These are phyloP conservation scores for Micronycteris hirsuta DNA, from an alignment of 2,113 vertebrate genomes.

Conservation along the genomic window DNA sequence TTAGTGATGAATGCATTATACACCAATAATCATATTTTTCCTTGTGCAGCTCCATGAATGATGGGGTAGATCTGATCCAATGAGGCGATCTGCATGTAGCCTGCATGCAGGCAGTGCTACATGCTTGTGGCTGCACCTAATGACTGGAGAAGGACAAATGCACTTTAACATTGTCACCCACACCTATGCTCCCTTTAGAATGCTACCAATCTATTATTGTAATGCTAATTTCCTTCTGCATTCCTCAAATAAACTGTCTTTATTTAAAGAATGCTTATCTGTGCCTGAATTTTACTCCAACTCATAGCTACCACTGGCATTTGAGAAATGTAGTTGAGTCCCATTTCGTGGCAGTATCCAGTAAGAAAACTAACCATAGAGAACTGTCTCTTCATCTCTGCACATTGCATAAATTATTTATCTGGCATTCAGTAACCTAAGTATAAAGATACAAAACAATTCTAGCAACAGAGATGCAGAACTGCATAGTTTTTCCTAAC, in stretches of 20 bases:
- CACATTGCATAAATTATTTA: background rate
- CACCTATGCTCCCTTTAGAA: background rate
- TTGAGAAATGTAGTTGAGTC: background rate
- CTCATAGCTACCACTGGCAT: background rate
- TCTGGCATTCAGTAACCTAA: background rate
- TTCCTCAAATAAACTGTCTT: background rate
- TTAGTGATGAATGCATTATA: background rate
- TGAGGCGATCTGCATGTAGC: background rate
- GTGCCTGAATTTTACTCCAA: background rate
- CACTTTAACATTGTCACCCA: background rate
- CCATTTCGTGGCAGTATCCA: background rate
- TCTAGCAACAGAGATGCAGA: background rate
- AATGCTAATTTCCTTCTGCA: background rate
- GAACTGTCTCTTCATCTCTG: background rate
- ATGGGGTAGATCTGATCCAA: background rate
- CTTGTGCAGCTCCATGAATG: background rate
- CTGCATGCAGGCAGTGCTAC: background rate
- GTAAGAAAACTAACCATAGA: background rate
- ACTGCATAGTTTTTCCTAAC: background rate
- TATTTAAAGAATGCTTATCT: background rate
- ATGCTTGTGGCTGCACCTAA: background rate
- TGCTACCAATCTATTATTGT: background rate
- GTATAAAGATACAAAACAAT: background rate
- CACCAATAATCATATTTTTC: background rate
- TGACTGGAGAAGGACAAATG: background rate